Evolutionary conservation across 2,113 vertebrate species (phyloP).

Genomic region (Elanus axillaris): DNA sequence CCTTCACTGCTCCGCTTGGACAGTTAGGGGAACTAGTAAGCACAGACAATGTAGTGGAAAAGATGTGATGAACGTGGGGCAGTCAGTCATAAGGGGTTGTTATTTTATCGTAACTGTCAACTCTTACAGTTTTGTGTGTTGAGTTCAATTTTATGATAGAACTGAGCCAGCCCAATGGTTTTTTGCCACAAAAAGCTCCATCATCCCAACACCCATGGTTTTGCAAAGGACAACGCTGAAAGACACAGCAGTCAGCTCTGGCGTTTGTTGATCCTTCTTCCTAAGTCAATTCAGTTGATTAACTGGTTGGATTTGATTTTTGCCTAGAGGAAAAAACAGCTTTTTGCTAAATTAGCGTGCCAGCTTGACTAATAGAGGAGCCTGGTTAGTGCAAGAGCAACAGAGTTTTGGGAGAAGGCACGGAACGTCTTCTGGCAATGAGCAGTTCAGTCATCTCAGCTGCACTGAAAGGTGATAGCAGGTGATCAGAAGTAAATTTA

Average conservation of each 20-base stretch:
- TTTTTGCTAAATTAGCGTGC: background rate
- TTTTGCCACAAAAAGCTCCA: background rate
- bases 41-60: background rate
- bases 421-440: background rate
- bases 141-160: background rate
- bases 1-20: background rate
- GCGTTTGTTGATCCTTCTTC: background rate
- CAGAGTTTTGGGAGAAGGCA: background rate
- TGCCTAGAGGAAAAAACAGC: background rate
- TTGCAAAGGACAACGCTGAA: background rate
- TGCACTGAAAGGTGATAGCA: background rate
- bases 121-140: background rate
- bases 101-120: background rate
- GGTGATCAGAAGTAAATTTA: background rate
- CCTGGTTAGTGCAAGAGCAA: background rate
- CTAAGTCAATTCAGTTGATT: conserved; percentile 14
- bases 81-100: background rate
- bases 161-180: background rate
- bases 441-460: background rate
- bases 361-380: background rate
- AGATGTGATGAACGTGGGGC: background rate
- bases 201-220: background rate
- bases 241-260: background rate
- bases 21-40: background rate
- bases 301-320: conserved; percentile 15